Evolutionary conservation across 2,888 invertebrate species (phyloP), one percentile per base, ranked within the genome.

Genomic region (Amphipoea oculea): DNA sequence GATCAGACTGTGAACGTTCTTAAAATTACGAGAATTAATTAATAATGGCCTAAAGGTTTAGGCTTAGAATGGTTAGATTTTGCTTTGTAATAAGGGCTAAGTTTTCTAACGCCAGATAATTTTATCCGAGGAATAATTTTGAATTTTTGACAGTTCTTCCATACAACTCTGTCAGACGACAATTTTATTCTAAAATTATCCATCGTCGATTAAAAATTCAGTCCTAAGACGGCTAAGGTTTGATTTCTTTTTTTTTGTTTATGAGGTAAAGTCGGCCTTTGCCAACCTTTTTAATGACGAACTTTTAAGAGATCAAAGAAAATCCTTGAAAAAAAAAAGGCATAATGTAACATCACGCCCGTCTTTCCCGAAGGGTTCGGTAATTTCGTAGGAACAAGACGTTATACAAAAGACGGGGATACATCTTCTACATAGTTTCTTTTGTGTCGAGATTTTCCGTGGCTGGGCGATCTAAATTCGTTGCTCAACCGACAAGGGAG

Each of bases 391-490:
- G 36, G 5, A 66, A 65, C 9, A 76, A 67, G 36, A 78, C 2
- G 20, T 66, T 29, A 40, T 2, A 48, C 29, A 17, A n/a, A 17
- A 40, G 4, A 42, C 4, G 7, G 48, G 14, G 42, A n/a, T 14
- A 54, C 12, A n/a, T 68, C 20, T 73, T 72, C 36, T 11, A 20
- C 12, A 3, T 40, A 40, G 29, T 29, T 65, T 14, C 51, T 42
- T 66, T 73, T 70, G 70, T 70, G 66, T 70, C 20, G 20, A 67
- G 60, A 79, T 71, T 70, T 60, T 74, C 20, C 42, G 23, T 60
- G 36, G 14, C 9, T 63, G 45, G 7, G 29, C 45, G 54, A 40
- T 78, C 11, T 62, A 17, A 62, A 78, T 17, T 57, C 36, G 12
- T 80, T 69, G 69, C 17, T 70, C 5, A 51, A 48, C 20, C 40